Conservation (phyloP, 2,888 invertebrate genomes). For the Anagyrus pseudococci region DNA sequence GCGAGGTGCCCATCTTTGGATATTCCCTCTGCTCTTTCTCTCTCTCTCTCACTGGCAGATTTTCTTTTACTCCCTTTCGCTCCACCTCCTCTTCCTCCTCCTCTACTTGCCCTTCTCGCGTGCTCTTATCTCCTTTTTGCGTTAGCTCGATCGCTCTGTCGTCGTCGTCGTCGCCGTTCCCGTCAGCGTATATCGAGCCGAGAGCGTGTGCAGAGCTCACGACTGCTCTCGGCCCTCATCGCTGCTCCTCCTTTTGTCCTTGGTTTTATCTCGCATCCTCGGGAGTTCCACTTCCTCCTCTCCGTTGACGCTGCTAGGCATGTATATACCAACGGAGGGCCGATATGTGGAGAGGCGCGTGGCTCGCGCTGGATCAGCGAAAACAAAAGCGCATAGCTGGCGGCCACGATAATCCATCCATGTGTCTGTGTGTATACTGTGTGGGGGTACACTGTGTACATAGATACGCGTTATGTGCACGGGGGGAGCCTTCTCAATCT, state of each 20-base stretch:
- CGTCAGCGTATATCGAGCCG: constrained; percentile 4
- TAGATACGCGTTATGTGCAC: too few relatives aligned
- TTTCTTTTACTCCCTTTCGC: neutral
- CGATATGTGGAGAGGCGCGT: constrained; percentile 2
- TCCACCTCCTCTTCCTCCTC: neutral
- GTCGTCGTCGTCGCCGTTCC: constrained; percentile 10
- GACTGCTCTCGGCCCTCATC: too few relatives aligned
- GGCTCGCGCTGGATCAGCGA: constrained; percentile 20
- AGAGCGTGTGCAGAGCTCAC: too few relatives aligned
- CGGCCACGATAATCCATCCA: too few relatives aligned
- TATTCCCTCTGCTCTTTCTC: constrained; percentile 11
- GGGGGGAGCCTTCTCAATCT: too few relatives aligned
- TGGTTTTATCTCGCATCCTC: neutral
- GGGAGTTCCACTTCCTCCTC: constrained; percentile 9
- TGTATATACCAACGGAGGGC: too few relatives aligned
- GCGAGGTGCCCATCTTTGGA: constrained; percentile 4
- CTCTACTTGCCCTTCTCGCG: constrained; percentile 5
- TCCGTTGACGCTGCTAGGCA: neutral
- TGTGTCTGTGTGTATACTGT: too few relatives aligned
- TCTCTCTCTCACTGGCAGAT: neutral
- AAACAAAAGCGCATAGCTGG: constrained; percentile 21
- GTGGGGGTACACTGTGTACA: too few relatives aligned
- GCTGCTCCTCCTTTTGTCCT: constrained; percentile 23
- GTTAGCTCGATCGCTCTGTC: constrained; percentile 16
- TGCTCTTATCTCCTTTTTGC: constrained; percentile 26